A percentile compares a stretch with the other conserved stretches of the same genome.
These are phyloP conservation scores for Petrocephalus sullivani DNA, from an alignment of 2,797 vertebrate species.

Conservation along the genomic window DNA sequence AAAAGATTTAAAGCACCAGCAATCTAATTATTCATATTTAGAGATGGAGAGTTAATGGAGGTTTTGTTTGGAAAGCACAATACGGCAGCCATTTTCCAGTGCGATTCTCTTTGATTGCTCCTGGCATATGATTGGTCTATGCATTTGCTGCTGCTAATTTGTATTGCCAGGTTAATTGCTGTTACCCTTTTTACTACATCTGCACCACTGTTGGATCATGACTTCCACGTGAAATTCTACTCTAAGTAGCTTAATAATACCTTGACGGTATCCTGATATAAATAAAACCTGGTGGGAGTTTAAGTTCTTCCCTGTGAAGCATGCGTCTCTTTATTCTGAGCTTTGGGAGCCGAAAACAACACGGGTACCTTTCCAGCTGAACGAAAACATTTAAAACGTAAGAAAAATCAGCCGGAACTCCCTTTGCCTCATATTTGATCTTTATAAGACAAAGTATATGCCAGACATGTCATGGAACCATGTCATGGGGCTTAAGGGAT, in stretches of 20 bases:
- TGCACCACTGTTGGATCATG: neutral
- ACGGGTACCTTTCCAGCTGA: neutral
- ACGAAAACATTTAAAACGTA: neutral
- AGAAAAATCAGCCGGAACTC: neutral
- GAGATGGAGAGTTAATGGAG: neutral
- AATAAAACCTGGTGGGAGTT: conserved; percentile 13
- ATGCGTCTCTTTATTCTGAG: neutral
- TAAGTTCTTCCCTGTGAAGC: neutral
- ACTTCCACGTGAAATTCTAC: neutral
- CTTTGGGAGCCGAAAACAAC: neutral
- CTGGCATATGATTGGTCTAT: neutral
- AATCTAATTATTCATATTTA: conserved; percentile 1
- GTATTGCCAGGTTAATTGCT: neutral
- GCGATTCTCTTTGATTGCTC: neutral
- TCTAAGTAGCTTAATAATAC: neutral
- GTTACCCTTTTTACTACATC: neutral
- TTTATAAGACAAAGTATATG: conserved; percentile 17
- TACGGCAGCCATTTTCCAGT: neutral
- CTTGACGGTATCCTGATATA: neutral
- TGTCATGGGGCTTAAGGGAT: neutral
- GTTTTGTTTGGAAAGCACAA: neutral
- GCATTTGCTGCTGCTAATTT: neutral
- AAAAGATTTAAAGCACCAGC: neutral
- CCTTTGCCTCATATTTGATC: conserved; percentile 7
- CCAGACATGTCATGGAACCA: neutral